Percentiles rank a stretch among this genome's conserved stretches.
These are phyloP conservation scores for Sialia sialis DNA, from an alignment of 2,113 vertebrate species.

Conservation along the genomic window DNA sequence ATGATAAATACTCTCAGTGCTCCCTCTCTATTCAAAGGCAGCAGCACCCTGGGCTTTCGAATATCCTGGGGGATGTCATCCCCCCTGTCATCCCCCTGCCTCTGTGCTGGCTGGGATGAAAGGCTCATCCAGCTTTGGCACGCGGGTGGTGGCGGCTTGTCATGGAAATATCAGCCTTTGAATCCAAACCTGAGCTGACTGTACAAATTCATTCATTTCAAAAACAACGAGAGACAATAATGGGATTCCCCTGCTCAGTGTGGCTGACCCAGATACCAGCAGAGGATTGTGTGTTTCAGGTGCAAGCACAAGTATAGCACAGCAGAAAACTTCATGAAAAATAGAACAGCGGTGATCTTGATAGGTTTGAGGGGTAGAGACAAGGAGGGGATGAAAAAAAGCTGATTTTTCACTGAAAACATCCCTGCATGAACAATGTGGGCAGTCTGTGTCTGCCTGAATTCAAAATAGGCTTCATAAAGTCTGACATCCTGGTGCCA, in stretches of 20 bases:
- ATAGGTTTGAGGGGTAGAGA: neutral
- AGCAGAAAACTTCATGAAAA: neutral
- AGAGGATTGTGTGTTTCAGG: neutral
- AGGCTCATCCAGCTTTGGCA: neutral
- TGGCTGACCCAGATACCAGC: slow-evolving; percentile 32
- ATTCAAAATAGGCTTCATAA: neutral
- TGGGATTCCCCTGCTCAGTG: neutral
- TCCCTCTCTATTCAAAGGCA: neutral
- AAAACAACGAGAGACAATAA: neutral
- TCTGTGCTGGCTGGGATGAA: neutral
- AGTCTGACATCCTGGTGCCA: neutral
- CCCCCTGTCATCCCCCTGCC: neutral
- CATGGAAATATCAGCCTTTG: neutral
- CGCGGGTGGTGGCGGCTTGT: accelerated
- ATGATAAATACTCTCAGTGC: neutral
- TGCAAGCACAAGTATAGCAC: neutral
- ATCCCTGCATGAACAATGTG: neutral
- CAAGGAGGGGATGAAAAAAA: neutral
- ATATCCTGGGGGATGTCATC: neutral
- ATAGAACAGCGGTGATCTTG: neutral
- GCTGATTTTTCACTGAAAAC: neutral
- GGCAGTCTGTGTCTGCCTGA: neutral
- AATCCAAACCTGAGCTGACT: slow-evolving; percentile 21
- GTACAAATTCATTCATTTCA: slow-evolving; percentile 5
- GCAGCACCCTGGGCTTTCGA: neutral